phyloP scores from a whole-genome alignment of 2,888 invertebrate species.

The Scrobipalpa atriplicella region DNA sequence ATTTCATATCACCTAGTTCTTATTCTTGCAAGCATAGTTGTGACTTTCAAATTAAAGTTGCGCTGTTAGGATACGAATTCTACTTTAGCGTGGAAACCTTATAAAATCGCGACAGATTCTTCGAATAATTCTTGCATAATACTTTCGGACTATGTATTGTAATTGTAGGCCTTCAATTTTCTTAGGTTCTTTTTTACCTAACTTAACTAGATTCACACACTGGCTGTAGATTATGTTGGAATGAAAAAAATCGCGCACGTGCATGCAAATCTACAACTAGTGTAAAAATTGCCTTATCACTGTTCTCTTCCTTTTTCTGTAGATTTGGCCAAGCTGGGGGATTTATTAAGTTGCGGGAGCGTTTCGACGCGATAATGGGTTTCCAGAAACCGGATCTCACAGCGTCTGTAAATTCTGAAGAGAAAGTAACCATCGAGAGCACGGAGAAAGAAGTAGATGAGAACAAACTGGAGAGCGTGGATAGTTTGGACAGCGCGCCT shows the following conservation, averaged over 20 bases:
- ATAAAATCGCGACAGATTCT: not conserved
- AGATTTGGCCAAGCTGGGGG: constrained; percentile 95
- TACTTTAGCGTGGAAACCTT: not conserved
- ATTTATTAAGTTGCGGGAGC: constrained; percentile 91
- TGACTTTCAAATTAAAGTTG: too few species aligned
- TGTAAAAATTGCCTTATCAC: not conserved
- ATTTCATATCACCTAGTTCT: too few species aligned
- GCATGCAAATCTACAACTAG: not conserved
- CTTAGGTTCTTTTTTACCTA: too few species aligned
- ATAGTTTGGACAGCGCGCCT: constrained; percentile 51
- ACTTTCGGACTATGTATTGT: not conserved
- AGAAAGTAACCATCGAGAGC: constrained; percentile 69
- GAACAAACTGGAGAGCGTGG: constrained; percentile 52
- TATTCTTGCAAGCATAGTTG: too few species aligned
- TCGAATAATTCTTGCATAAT: not conserved
- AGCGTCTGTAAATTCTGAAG: constrained; percentile 66
- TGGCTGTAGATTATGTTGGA: too few species aligned
- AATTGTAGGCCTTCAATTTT: not conserved
- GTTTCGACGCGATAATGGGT: constrained; percentile 89
- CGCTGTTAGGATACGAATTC: not conserved
- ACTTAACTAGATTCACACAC: too few species aligned
- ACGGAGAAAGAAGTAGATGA: constrained; percentile 70
- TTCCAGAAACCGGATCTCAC: constrained; percentile 78
- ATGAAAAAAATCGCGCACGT: not conserved
- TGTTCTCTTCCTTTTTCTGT: constrained; percentile 27